Conservation (phyloP, 2,797 vertebrate genomes). For the Xerus rutilus region DNA sequence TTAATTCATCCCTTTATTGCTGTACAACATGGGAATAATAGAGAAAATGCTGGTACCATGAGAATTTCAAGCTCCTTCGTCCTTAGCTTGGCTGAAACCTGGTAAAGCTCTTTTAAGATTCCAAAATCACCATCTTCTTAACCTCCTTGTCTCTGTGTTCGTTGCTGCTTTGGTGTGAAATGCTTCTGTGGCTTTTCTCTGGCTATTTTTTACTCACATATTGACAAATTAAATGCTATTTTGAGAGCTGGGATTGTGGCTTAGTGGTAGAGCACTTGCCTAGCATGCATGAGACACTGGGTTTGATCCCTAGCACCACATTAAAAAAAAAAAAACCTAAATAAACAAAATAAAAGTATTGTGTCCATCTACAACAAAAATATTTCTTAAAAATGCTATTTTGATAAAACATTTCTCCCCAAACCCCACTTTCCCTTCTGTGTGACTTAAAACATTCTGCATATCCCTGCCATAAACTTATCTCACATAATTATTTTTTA, state of each 20-base stretch:
- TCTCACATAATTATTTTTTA: not conserved
- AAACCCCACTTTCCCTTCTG: not conserved
- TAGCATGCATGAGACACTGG: no score
- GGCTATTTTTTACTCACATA: not conserved
- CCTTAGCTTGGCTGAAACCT: not conserved
- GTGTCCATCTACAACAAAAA: no score
- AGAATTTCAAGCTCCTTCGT: not conserved
- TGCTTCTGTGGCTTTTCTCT: not conserved
- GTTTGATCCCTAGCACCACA: no score
- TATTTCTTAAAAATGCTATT: not conserved
- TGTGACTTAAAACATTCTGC: not conserved
- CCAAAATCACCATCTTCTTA: not conserved
- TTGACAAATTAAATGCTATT: not conserved
- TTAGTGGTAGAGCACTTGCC: no score
- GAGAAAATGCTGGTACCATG: not conserved
- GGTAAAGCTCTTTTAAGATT: not conserved
- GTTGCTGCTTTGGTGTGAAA: not conserved
- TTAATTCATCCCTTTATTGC: not conserved
- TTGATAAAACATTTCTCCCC: not conserved
- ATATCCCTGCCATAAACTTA: not conserved
- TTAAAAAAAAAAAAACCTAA: no score
- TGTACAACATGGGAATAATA: not conserved
- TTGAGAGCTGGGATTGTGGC: not conserved
- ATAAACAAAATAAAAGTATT: no score
- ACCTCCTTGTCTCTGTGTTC: not conserved